Evolutionary conservation across 2,888 invertebrate genomes (phyloP), one percentile per base, ranked within the genome.

Genomic region (Volucella zonaria): DNA sequence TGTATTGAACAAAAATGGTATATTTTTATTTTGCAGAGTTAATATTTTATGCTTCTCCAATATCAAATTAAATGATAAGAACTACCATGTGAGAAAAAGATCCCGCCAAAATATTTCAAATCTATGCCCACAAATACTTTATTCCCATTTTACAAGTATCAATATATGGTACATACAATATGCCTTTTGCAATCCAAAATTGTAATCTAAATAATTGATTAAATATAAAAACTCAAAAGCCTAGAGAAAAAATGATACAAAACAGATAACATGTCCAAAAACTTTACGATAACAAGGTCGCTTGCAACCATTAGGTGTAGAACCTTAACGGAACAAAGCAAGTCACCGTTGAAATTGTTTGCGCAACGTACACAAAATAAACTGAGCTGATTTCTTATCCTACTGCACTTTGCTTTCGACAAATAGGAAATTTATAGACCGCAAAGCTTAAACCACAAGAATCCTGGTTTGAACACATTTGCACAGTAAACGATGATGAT

Each of bases 401-500:
- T 62, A 9, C 0, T 31, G 31, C 31, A 31, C 31, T 31, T 6
- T 56, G 38, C 40, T 45, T 61, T 12, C 49, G 64, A 68, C 56
- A 73, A 49, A 62, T 56, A 62, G 9, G 8, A 1, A 8, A 52
- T 49, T 51, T 43, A 11, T 61, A 18, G 42, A 59, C 61, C 45
- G 10, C 45, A 64, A 23, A 42, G 31, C 52, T 15, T 0, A n/a
- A 75, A 68, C 59, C 79, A 49, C 64, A 79, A 15, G 59, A 64
- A 59, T 43, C 54, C 58, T 71, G 51, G 40, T 49, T 54, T 61
- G 47, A 54, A 54, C 54, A 68, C 11, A 56, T 62, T 62, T 52
- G 31, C 56, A 74, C 58, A 73, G 45, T 73, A 38, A 54, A 59
- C 12, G 67, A 68, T 49, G 71, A 58, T 42, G 67, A 58, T 49